Evolutionary conservation across 1,140 invertebrate genomes (phyloP), one percentile per base, ranked within the genome.

Genomic region (Megathymus violae): DNA sequence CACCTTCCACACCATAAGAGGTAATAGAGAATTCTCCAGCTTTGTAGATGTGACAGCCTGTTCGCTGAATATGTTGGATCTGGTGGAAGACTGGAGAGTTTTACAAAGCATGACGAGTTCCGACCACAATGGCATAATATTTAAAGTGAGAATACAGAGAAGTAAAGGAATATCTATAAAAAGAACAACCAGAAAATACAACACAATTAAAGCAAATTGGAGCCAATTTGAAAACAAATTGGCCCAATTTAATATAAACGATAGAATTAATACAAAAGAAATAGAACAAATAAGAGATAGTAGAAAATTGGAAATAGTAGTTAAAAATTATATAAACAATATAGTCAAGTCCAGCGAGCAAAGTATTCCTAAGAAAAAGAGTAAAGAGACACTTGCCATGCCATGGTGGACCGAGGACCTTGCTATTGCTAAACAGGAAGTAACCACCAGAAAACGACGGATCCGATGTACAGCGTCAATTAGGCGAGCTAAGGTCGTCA

Each of bases 31-130:
- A 2, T 36, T 4, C n/a, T 10, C 31, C 3, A 36, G 11, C 62
- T 59, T 10, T 64, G 67, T 25, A 17, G 7, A 10, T 44, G 58
- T 36, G n/a, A 22, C 60, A 61, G 41, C 2, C 3, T 36, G 31
- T 9, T 36, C 31, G 31, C 7, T 10, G 1, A 9, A 36, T 2
- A 36, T 36, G 31, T 9, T 36, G 9, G 31, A 9, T 9, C 9
- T 11, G 9, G 9, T 11, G 9, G 31, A 11, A 36, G 31, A 36
- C 3, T 36, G 31, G 31, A 36, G 9, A 36, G 31, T 36, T 36
- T 3, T 22, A 3, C 31, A 11, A 9, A 36, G 1, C 31, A 36
- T 11, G 9, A n/a, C n/a, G n/a, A n/a, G n/a, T n/a, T n/a, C n/a
- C n/a, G n/a, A n/a, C n/a, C n/a, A n/a, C n/a, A n/a, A 11, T 2